These are phyloP conservation scores for Eira barbara DNA, from an alignment of 2,113 vertebrate genomes.

Conservation along the genomic window DNA sequence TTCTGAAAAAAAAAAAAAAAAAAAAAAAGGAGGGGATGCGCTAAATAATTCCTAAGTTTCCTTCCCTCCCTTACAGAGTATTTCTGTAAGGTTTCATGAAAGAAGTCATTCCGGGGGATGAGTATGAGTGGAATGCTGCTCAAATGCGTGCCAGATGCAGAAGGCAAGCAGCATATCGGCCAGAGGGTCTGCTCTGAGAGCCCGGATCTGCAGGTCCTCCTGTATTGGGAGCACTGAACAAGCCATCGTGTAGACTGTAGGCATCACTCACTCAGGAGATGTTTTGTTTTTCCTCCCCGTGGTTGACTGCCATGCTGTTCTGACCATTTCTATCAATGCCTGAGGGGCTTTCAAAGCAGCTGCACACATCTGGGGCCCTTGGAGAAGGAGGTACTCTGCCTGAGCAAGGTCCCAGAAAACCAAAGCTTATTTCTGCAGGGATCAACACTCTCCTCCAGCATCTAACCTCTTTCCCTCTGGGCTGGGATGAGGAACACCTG, in stretches of 20 bases:
- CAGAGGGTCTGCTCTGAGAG: background rate
- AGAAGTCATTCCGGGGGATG: no score
- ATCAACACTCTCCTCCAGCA: no score
- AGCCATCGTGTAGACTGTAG: rapidly evolving
- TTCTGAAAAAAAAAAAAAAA: background rate
- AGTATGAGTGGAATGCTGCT: background rate
- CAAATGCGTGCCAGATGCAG: no score
- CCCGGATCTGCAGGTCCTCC: no score
- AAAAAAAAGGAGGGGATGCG: no score
- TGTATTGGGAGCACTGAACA: rapidly evolving
- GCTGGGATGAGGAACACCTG: rapidly evolving
- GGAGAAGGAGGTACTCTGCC: background rate
- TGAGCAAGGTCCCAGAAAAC: background rate
- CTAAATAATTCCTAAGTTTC: background rate
- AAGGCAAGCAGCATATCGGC: background rate
- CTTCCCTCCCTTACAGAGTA: background rate
- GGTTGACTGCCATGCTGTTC: rapidly evolving
- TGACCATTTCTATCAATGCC: background rate
- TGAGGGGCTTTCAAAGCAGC: background rate
- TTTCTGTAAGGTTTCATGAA: background rate
- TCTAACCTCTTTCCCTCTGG: background rate
- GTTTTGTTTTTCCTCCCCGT: background rate
- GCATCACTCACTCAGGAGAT: rapidly evolving
- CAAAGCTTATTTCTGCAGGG: background rate
- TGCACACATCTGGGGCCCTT: rapidly evolving